Percentiles rank a stretch among this genome's conserved stretches.
Evolutionary conservation across 2,113 vertebrate species (phyloP).

Genomic region (Conger conger): DNA sequence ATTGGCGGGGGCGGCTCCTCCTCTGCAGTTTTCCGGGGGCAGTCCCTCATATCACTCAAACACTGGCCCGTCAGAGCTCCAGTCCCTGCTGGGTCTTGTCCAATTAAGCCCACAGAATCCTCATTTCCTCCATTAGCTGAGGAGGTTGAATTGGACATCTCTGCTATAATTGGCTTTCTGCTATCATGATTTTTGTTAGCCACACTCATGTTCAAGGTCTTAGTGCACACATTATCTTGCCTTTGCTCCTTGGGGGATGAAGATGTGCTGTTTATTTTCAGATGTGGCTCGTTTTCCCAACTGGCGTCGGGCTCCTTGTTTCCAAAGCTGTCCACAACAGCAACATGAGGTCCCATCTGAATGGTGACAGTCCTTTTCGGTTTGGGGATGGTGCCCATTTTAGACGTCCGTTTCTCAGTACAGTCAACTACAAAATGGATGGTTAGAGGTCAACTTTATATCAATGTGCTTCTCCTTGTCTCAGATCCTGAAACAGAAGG

Average conservation of each 20-base stretch:
- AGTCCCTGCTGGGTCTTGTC: constrained; percentile 34
- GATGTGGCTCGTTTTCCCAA: constrained; percentile 43
- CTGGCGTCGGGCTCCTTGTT: constrained; percentile 66
- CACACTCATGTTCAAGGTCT: constrained; percentile 24
- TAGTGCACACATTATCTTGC: constrained; percentile 44
- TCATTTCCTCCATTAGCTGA: constrained; percentile 43
- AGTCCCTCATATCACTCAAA: constrained; percentile 29
- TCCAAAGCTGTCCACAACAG: constrained; percentile 62
- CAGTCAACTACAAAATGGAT: constrained; percentile 26
- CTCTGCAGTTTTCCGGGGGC: constrained; percentile 43
- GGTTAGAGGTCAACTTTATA: constrained; percentile 11
- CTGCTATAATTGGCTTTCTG: constrained; percentile 26
- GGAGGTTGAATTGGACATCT: constrained; percentile 29
- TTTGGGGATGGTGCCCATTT: constrained; percentile 86
- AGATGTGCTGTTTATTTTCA: constrained; percentile 62
- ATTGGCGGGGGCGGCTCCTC: constrained; percentile 45
- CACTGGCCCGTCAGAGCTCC: constrained; percentile 36
- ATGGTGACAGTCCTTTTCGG: constrained; percentile 80
- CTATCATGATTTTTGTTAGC: constrained; percentile 5
- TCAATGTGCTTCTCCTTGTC: background rate
- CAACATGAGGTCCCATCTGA: constrained; percentile 70
- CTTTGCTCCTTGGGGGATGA: background rate
- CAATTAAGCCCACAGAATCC: constrained; percentile 39
- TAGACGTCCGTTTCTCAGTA: constrained; percentile 45
- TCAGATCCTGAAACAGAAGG: constrained; percentile 21